These are phyloP conservation scores for Drosophila ohnishii DNA, from an alignment of 1,140 invertebrate species.

Conservation along the genomic window DNA sequence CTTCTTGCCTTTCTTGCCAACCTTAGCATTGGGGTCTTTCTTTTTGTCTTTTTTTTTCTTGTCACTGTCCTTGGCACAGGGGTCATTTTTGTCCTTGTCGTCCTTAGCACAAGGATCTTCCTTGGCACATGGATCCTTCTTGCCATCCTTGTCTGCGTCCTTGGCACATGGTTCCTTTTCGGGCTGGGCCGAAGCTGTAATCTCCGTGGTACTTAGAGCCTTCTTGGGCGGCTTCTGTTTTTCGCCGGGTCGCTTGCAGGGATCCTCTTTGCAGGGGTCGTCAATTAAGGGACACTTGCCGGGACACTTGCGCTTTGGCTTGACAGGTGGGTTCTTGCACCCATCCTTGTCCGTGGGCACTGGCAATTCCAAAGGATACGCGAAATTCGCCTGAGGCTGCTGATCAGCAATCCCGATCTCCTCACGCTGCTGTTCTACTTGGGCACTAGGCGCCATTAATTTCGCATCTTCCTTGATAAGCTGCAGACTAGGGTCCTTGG, in stretches of 20 bases:
- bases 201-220: slow-evolving; percentile 26
- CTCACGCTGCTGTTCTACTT: neutral
- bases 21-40: slow-evolving; percentile 1
- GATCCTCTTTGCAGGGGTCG: slow-evolving; percentile 66
- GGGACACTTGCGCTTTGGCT: slow-evolving; percentile 62
- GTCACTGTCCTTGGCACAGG: slow-evolving; percentile 33
- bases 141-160: slow-evolving; percentile 9
- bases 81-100: slow-evolving; percentile 29
- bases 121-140: slow-evolving; percentile 30
- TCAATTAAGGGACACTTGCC: slow-evolving; percentile 57
- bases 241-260: slow-evolving; percentile 46
- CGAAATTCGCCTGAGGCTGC: neutral
- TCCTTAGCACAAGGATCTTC: slow-evolving; percentile 25
- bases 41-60: slow-evolving; percentile 6
- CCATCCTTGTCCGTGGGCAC: slow-evolving; percentile 45
- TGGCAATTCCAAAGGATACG: slow-evolving; percentile 3
- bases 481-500: slow-evolving; percentile 2
- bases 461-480: slow-evolving; percentile 3
- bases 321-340: slow-evolving; percentile 59
- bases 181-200: slow-evolving; percentile 21
- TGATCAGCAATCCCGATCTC: neutral
- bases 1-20: slow-evolving; percentile 31
- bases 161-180: slow-evolving; percentile 54
- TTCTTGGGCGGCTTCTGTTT: slow-evolving; percentile 30
- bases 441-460: neutral